Percentiles rank a stretch among this genome's conserved stretches.
Evolutionary conservation across 1,140 invertebrate genomes (phyloP).

Genomic region (Lethocerus indicus): DNA sequence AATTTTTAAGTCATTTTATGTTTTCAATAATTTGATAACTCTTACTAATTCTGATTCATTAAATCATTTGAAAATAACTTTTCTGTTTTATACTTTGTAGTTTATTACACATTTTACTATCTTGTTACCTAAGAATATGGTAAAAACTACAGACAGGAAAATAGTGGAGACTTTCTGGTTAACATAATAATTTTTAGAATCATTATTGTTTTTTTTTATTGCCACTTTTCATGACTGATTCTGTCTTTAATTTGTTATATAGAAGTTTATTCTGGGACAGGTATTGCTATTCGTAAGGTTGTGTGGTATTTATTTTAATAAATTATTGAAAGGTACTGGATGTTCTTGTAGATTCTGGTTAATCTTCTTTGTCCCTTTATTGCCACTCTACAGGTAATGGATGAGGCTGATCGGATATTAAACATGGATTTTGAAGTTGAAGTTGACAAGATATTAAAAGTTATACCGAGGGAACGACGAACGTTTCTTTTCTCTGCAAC

Average conservation of each 20-base stretch:
- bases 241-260: neutral
- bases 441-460: constrained; percentile 88
- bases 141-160: too few species aligned
- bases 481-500: constrained; percentile 92
- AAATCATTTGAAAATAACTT: too few species aligned
- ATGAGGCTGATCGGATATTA: constrained; percentile 88
- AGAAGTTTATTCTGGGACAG: neutral
- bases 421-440: constrained; percentile 96
- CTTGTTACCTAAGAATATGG: too few species aligned
- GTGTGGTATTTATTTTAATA: too few species aligned
- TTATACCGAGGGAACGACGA: constrained; percentile 68
- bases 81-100: too few species aligned
- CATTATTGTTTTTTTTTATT: neutral
- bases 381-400: constrained; percentile 74
- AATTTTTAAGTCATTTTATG: too few species aligned
- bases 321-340: neutral
- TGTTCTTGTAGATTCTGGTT: neutral
- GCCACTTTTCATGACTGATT: neutral
- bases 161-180: too few species aligned
- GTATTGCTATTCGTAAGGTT: too few species aligned
- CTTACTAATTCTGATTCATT: too few species aligned
- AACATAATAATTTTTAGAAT: too few species aligned
- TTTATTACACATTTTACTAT: too few species aligned
- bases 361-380: neutral
- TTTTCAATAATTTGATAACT: too few species aligned